A percentile compares a stretch with the other conserved stretches of the same genome.
These are phyloP conservation scores for Archegozetes longisetosus DNA, from an alignment of 1,140 invertebrate species.

Conservation along the genomic window DNA sequence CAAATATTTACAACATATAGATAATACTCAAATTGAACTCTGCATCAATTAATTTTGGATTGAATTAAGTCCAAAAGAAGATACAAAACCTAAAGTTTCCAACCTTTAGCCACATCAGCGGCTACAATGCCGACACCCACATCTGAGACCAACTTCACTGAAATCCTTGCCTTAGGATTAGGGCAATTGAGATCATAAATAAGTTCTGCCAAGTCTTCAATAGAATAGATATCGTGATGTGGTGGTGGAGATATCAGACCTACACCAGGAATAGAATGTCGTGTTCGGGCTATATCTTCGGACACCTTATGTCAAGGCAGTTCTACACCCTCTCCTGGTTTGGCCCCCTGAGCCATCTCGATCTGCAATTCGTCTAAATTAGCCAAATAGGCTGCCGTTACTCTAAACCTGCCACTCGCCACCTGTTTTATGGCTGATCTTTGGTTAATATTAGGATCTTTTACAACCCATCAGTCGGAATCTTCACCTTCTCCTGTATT, in stretches of 20 bases:
- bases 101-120: slow-evolving; percentile 85
- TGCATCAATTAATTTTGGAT: too few relatives aligned
- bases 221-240: slow-evolving; percentile 98
- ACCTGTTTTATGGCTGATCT: slow-evolving; percentile 62
- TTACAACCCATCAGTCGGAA: slow-evolving; percentile 58
- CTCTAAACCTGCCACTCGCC: slow-evolving; percentile 92
- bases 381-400: slow-evolving; percentile 88
- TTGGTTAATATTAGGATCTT: slow-evolving; percentile 49
- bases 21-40: too few relatives aligned
- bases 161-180: slow-evolving; percentile 86
- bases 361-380: slow-evolving; percentile 93
- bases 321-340: slow-evolving; percentile 88
- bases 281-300: slow-evolving; percentile 80
- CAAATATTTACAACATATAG: too few relatives aligned
- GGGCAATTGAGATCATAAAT: slow-evolving; percentile 97
- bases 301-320: slow-evolving; percentile 78
- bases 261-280: slow-evolving; percentile 92
- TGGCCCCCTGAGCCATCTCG: slow-evolving; percentile 97
- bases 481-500: slow-evolving; percentile 92
- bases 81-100: too few relatives aligned
- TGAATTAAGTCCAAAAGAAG: too few relatives aligned
- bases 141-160: slow-evolving; percentile 95
- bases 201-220: slow-evolving; percentile 94
- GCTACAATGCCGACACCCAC: slow-evolving; percentile 96
- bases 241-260: slow-evolving; percentile 95